These are phyloP conservation scores for Xestia rhomboidea DNA, from an alignment of 2,888 invertebrate genomes.

Conservation along the genomic window DNA sequence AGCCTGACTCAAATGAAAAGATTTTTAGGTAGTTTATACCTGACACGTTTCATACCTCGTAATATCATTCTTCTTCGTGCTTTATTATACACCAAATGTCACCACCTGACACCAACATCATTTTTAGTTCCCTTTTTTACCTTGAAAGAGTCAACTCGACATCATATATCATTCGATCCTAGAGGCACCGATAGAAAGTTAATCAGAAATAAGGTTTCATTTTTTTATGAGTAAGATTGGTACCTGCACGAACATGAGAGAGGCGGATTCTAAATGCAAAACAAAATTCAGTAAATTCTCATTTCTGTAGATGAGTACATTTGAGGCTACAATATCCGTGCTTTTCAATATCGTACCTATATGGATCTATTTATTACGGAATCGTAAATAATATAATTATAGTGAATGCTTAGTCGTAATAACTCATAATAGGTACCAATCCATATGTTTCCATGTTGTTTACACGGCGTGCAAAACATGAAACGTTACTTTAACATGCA, in stretches of 20 bases:
- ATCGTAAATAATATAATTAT: conserved; percentile 44
- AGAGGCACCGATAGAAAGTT: neutral
- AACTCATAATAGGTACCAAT: conserved; percentile 39
- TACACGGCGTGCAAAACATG: conserved; percentile 40
- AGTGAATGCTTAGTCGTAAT: conserved; percentile 48
- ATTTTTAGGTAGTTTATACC: neutral
- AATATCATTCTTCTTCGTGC: neutral
- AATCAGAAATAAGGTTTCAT: conserved; percentile 11
- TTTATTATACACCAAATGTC: neutral
- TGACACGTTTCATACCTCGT: neutral
- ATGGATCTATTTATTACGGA: neutral
- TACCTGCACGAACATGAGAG: neutral
- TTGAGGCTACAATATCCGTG: neutral
- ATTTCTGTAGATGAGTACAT: neutral
- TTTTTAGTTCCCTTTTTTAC: neutral
- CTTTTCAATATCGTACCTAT: neutral
- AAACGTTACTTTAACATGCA: conserved; percentile 51
- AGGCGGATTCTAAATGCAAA: neutral
- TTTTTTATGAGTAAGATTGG: neutral
- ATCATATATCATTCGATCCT: conserved; percentile 14
- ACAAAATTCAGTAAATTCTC: neutral
- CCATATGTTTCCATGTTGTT: conserved; percentile 33
- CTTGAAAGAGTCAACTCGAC: conserved; percentile 3
- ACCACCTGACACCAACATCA: neutral
- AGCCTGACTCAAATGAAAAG: neutral